Base-by-base conservation (phyloP, 1,140 invertebrate genomes). In the Drosophila lacteicornis region DNA sequence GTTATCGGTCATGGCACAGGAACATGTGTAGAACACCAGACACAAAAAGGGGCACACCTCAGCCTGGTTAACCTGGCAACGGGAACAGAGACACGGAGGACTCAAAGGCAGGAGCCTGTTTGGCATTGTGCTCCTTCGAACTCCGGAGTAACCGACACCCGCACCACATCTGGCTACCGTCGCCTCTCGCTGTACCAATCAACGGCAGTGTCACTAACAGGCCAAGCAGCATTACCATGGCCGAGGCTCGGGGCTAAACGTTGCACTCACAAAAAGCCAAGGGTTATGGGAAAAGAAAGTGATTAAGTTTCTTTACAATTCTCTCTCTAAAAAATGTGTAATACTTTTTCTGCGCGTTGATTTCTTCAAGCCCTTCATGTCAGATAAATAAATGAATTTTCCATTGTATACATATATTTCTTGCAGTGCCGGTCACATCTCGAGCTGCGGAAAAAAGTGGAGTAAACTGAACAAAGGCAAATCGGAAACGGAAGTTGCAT, bases 401-500 rank as follows among this genome's bases (percentile, higher is more conserved):
- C 4, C 15, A 40, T n/a, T 42, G 5, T 7, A 2, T 4, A 2
- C 2, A 33, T 33, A 8, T 38, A 19, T 56, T 68, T 60, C 25
- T 47, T 22, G 2, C 63, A 49, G 74, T 69, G 50, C 13, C 6
- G 15, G 40, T 11, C 47, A 50, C 13, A 51, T 50, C 30, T 43
- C n/a, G 22, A 59, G 51, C 19, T 30, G 46, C 36, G 9, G 13
- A 46, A 40, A 68, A 60, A 55, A 75, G 17, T 27, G 27, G 53
- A 9, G 53, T 58, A 58, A 49, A 47, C 66, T 59, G 77, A 53
- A 83, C 79, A 87, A 86, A 85, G 81, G 70, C 75, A 69, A 80
- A 88, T 80, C 80, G 84, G 84, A 87, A 87, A 83, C 73, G 84
- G 84, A 84, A 90, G 84, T 84, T 88, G 77, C 84, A 88, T 87